These are phyloP conservation scores for Agapornis roseicollis DNA, from an alignment of 2,113 vertebrate species.

Conservation along the genomic window DNA sequence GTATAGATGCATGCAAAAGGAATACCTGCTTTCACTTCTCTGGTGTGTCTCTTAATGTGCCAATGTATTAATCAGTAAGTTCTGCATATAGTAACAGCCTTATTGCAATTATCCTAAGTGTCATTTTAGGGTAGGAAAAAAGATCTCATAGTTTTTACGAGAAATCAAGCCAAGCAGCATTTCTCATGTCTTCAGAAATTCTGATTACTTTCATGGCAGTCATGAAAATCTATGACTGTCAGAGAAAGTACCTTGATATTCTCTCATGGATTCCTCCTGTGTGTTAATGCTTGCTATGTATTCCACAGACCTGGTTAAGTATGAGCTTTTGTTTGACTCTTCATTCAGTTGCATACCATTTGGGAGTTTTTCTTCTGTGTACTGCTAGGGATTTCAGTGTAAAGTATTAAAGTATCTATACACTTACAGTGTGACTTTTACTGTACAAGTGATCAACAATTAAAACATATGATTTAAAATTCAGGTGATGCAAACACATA, in stretches of 20 bases:
- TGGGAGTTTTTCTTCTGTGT: background rate
- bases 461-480: background rate
- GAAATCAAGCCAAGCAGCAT: background rate
- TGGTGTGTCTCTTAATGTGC: background rate
- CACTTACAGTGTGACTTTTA: background rate
- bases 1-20: slow-evolving; percentile 15
- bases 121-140: background rate
- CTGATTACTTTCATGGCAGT: background rate
- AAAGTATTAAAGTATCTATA: background rate
- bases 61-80: background rate
- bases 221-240: background rate
- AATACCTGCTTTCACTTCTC: background rate
- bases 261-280: background rate
- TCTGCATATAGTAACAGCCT: background rate
- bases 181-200: background rate
- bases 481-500: background rate
- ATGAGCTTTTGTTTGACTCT: background rate
- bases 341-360: background rate
- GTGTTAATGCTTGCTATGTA: background rate
- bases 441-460: background rate
- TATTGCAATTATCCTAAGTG: background rate
- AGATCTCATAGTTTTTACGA: background rate
- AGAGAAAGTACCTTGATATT: background rate
- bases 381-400: background rate
- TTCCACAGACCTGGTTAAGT: background rate